phyloP scores from a whole-genome alignment of 2,113 vertebrate species.

The Rhinoptilus africanus region DNA sequence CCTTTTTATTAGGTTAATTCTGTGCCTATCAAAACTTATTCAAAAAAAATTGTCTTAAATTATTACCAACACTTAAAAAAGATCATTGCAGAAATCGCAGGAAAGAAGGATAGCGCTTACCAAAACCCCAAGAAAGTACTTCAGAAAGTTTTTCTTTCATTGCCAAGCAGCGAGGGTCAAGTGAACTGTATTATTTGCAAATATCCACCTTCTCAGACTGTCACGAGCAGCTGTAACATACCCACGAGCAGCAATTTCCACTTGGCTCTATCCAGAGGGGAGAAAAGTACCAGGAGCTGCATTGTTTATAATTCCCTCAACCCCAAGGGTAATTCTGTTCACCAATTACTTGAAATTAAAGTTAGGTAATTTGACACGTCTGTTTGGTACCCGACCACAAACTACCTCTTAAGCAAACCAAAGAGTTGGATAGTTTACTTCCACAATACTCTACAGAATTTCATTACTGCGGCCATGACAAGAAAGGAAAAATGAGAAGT shows the following conservation, averaged over 20 bases:
- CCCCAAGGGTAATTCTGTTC: conserved; percentile 60
- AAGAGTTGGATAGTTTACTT: conserved; percentile 53
- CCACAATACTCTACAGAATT: conserved; percentile 12
- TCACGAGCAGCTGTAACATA: conserved; percentile 35
- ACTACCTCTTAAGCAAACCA: conserved; percentile 71
- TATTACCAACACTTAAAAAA: background rate
- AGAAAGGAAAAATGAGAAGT: conserved; percentile 53
- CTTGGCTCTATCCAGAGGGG: conserved; percentile 31
- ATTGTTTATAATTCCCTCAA: conserved; percentile 46
- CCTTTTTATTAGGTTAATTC: background rate
- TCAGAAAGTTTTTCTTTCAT: conserved; percentile 28
- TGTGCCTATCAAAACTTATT: background rate
- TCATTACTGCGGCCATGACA: conserved; percentile 51
- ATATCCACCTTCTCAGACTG: conserved; percentile 1
- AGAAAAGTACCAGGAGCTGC: conserved; percentile 45
- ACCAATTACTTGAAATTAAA: conserved; percentile 77
- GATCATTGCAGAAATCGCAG: conserved; percentile 22
- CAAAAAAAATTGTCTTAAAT: background rate
- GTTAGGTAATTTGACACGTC: conserved; percentile 74
- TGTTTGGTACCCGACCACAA: conserved; percentile 75
- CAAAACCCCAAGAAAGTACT: conserved; percentile 44
- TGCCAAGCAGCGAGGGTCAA: background rate
- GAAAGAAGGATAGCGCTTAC: conserved; percentile 22
- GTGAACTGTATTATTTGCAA: background rate
- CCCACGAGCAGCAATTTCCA: conserved; percentile 38